Base-by-base conservation (phyloP, 2,888 invertebrate species). In the Bombylius major region DNA sequence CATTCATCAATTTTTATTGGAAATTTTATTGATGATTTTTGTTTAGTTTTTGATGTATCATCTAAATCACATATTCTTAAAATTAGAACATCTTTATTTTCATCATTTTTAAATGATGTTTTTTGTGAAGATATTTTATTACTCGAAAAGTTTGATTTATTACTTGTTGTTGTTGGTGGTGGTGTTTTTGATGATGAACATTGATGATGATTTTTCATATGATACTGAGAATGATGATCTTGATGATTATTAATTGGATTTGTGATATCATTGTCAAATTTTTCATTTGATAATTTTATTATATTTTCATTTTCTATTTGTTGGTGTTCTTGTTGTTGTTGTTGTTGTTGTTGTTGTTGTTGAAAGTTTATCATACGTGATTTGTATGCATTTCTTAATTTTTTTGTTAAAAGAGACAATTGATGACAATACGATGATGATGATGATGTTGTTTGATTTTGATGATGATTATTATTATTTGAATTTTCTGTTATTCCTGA, bases 51-150 rank as follows among this genome's bases (percentile, higher is more conserved):
- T 50, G 47, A 36, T 51, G 56, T 60, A 57, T 53, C 54, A 59
- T 61, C 61, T 57, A 61, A 57, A 61, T 61, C 61, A 61, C 61
- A 59, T 54, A 61, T 61, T 50, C 57, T 61, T 59, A 61, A 58
- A 54, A 61, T 58, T 58, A 61, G 56, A 32, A 59, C 58, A 54
- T 61, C 61, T 57, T 60, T 57, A 51, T 56, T 58, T 9, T 48
- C n/a, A 47, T 12, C 46, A 42, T 51, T 47, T 53, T 52, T 52
- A 55, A 58, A 44, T 57, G 52, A 36, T 36, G 36, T 8, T 36
- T 36, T 36, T 3, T 36, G 1, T 6, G 6, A 36, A 8, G 7
- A 36, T 9, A 6, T 3, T 36, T 36, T 8, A 36, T 9, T 9
- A 36, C 36, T 45, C 51, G 55, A 50, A 53, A 53, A 42, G 45